A percentile compares a stretch with the other conserved stretches of the same genome.
Evolutionary conservation across 2,797 vertebrate genomes (phyloP).

Genomic region (Trachurus trachurus): DNA sequence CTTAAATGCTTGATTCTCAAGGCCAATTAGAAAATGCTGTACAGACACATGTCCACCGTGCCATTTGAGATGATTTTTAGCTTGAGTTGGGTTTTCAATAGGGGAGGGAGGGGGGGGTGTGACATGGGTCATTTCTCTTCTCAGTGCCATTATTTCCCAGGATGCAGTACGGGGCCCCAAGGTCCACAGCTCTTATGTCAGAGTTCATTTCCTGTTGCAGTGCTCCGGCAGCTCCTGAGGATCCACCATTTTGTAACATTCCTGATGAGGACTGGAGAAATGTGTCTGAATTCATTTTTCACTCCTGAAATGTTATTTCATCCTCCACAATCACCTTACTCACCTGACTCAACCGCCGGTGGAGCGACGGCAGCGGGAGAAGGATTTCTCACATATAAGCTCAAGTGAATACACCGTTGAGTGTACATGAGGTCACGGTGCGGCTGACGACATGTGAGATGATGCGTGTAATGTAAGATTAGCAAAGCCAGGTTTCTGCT

Average conservation of each 20-base stretch:
- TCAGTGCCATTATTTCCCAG: slow-evolving; percentile 82
- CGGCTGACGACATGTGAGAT: slow-evolving; percentile 11
- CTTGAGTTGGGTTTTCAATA: slow-evolving; percentile 45
- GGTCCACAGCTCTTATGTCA: slow-evolving; percentile 83
- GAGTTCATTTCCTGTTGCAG: slow-evolving; percentile 85
- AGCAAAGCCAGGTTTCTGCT: slow-evolving; percentile 11
- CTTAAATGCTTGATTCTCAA: slow-evolving; percentile 41
- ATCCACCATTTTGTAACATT: slow-evolving; percentile 82
- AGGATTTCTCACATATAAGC: slow-evolving; percentile 17
- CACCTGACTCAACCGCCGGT: not conserved
- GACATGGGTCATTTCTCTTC: slow-evolving; percentile 74
- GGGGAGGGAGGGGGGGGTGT: slow-evolving; percentile 10
- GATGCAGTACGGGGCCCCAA: slow-evolving; percentile 78
- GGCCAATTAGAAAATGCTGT: slow-evolving; percentile 26
- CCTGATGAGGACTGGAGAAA: slow-evolving; percentile 47
- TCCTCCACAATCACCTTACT: not conserved
- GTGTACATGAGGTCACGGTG: slow-evolving; percentile 1
- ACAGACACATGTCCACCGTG: slow-evolving; percentile 30
- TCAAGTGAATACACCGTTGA: slow-evolving; percentile 20
- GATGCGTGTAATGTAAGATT: not conserved
- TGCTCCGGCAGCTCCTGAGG: slow-evolving; percentile 70
- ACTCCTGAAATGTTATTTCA: slow-evolving; percentile 4
- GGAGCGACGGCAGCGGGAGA: not conserved
- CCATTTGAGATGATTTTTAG: slow-evolving; percentile 57
- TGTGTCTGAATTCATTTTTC: slow-evolving; percentile 20